phyloP scores from a whole-genome alignment of 2,113 vertebrate species.

The Ploceus nigricollis region DNA sequence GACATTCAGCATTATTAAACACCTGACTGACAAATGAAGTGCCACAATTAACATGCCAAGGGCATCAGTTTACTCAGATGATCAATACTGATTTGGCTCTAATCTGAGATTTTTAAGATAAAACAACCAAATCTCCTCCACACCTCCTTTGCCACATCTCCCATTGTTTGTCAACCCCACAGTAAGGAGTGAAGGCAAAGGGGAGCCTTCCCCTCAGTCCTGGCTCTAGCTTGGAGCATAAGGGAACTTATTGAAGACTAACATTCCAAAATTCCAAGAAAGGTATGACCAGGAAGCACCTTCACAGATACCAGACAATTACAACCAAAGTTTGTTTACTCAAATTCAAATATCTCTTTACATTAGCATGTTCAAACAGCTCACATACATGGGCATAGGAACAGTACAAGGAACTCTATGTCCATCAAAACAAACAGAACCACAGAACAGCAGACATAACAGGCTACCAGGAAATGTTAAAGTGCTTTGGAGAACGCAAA shows the following conservation, averaged over 20 bases:
- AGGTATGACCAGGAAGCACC: not conserved
- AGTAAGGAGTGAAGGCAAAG: not conserved
- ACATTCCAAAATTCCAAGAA: not conserved
- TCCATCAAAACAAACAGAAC: not conserved
- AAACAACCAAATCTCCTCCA: not conserved
- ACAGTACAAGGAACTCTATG: not conserved
- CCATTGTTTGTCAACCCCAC: not conserved
- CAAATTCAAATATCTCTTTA: not conserved
- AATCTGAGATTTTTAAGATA: not conserved
- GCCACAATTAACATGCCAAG: not conserved
- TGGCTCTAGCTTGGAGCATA: accelerated
- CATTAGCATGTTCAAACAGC: not conserved
- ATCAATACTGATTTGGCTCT: not conserved
- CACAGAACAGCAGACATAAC: not conserved
- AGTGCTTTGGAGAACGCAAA: not conserved
- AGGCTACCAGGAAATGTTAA: not conserved
- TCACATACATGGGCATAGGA: not conserved
- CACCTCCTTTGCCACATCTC: not conserved
- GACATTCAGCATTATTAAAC: not conserved
- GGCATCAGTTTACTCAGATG: not conserved
- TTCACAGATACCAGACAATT: not conserved
- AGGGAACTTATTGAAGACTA: not conserved
- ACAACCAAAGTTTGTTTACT: not conserved
- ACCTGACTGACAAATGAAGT: not conserved
- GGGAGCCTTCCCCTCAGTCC: not conserved